These are phyloP conservation scores for Gymnogyps californianus DNA, from an alignment of 2,113 vertebrate species.

Conservation along the genomic window DNA sequence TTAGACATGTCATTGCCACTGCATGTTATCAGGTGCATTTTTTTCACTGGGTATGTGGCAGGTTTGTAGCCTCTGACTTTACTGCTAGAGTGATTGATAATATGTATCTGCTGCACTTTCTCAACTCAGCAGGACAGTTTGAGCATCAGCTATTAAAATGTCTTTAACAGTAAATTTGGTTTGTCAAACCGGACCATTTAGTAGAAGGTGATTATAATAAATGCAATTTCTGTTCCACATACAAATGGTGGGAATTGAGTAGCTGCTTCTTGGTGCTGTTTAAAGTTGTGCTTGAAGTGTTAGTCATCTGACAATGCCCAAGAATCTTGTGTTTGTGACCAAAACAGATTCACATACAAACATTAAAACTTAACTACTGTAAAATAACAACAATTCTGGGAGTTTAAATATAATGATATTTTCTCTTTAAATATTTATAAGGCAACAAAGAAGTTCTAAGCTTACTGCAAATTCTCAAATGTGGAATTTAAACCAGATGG, in stretches of 20 bases:
- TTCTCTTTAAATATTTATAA: slow-evolving; percentile 65
- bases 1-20: neutral
- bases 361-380: slow-evolving; percentile 52
- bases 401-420: slow-evolving; percentile 32
- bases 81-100: neutral
- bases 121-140: neutral
- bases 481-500: slow-evolving; percentile 55
- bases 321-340: neutral
- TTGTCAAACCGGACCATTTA: neutral
- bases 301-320: neutral
- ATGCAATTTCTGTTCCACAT: neutral
- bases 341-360: slow-evolving; percentile 27
- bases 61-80: neutral
- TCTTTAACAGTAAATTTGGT: neutral
- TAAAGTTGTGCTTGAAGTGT: neutral
- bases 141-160: neutral
- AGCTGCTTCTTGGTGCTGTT: neutral
- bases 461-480: slow-evolving; percentile 38
- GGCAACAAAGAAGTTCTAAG: neutral
- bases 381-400: slow-evolving; percentile 45
- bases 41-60: neutral
- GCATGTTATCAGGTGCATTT: neutral
- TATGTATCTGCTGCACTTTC: neutral
- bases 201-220: neutral
- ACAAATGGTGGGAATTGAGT: neutral